Base-by-base conservation (phyloP, 2,888 invertebrate genomes). In the Ectemnius continuus region DNA sequence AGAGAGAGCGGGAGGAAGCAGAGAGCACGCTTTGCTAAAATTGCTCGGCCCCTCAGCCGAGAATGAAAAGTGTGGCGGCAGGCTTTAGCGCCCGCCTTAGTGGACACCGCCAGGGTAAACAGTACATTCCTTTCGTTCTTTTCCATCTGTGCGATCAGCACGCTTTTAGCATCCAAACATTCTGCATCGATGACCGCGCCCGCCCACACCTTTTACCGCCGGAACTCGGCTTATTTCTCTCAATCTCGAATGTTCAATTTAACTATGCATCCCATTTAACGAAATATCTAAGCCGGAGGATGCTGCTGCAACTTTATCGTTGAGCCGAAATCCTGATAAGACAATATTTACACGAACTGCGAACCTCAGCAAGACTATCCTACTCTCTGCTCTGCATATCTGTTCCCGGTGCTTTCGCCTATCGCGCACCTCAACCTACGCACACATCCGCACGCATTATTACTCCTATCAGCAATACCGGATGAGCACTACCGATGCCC, bases 41-140 rank as follows among this genome's bases (percentile, higher is more conserved):
- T 68, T 72, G 69, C 57, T 36, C 36, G 36, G 36, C 45, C 61
- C 23, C 23, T 23, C 23, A 23, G 23, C 23, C 18, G 23, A 48
- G 67, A 71, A 11, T 64, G 67, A 78, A 61, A 61, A 67, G 14
- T 61, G 20, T 13, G 77, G 70, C 77, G 77, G 77, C 77, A 64
- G 26, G 58, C 26, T 18, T 67, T 70, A 63, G 60, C 60, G n/a
- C 67, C 47, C 60, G n/a, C 67, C 47, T 16, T 45, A 26, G 47
- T 61, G 65, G 65, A 61, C 67, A n/a, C 45, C 13, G 8, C 8
- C 57, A 6, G 47, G 36, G 67, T 70, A 78, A 76, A 76, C 77
- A 76, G 61, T 69, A 61, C 57, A 67, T 70, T 70, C 73, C 67
- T 20, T 2, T 64, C 48, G 52, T 60, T 76, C 45, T 36, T 61